Percentiles rank a stretch among this genome's conserved stretches.
Conservation (phyloP, 2,113 vertebrate species). For the Eurypyga helias region DNA sequence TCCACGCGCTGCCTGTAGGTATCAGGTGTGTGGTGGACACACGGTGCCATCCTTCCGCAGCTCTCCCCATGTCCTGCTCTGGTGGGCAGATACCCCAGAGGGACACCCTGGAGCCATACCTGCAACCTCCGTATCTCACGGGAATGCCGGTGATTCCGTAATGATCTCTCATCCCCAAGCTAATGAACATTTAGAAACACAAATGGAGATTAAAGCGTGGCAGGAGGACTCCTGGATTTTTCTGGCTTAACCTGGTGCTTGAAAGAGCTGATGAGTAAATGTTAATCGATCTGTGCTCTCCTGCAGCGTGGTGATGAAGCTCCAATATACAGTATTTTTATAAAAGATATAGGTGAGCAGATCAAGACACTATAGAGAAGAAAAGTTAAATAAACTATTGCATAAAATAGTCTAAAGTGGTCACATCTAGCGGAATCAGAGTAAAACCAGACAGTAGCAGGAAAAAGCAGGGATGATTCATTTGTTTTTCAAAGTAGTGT, state of each 20-base stretch:
- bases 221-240: background rate
- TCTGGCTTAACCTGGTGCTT: background rate
- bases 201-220: background rate
- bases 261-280: background rate
- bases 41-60: background rate
- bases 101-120: background rate
- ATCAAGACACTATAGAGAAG: background rate
- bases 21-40: rapidly evolving
- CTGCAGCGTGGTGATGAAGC: background rate
- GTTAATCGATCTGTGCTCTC: background rate
- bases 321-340: background rate
- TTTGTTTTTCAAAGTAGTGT: background rate
- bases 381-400: background rate
- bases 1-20: rapidly evolving
- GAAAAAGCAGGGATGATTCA: background rate
- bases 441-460: background rate
- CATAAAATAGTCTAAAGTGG: background rate
- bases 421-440: background rate
- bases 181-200: background rate
- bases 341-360: background rate
- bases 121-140: background rate
- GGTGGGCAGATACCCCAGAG: background rate
- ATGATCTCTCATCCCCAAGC: background rate
- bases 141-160: background rate
- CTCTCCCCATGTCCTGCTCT: background rate